These are phyloP conservation scores for Matsumyia berberina DNA, from an alignment of 2,888 invertebrate genomes.

Conservation along the genomic window DNA sequence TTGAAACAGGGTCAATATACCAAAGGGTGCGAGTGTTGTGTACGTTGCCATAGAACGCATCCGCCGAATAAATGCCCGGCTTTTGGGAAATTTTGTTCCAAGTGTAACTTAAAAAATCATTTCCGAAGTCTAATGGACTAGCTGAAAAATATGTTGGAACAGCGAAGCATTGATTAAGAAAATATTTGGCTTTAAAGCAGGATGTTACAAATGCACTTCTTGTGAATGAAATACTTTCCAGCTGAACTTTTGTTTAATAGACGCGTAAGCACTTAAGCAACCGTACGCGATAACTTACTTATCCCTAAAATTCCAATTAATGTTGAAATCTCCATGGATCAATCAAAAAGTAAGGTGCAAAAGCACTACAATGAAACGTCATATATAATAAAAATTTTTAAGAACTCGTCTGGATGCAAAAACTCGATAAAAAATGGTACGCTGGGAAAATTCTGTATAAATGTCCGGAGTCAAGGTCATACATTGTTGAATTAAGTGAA, in stretches of 20 bases:
- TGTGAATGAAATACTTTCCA: slow-evolving; percentile 14
- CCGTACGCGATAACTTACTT: slow-evolving; percentile 20
- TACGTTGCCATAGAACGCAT: slow-evolving; percentile 20
- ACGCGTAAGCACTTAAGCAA: not conserved
- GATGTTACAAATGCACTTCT: slow-evolving; percentile 1
- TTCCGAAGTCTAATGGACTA: not conserved
- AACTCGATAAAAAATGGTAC: slow-evolving; percentile 5
- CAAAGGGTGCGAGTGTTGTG: slow-evolving; percentile 37
- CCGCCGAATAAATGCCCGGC: slow-evolving; percentile 32
- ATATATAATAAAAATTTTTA: slow-evolving; percentile 11
- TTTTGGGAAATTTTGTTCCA: slow-evolving; percentile 37
- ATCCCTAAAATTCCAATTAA: slow-evolving; percentile 8
- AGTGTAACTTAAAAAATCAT: slow-evolving; percentile 30
- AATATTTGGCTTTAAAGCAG: slow-evolving; percentile 8
- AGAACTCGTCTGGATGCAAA: slow-evolving; percentile 14
- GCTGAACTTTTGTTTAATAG: slow-evolving; percentile 30
- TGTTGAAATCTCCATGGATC: too few species aligned
- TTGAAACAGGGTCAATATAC: slow-evolving; percentile 33
- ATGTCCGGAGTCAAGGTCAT: slow-evolving; percentile 21
- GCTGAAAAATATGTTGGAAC: slow-evolving; percentile 40
- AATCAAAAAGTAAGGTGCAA: too few species aligned
- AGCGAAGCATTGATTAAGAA: slow-evolving; percentile 62
- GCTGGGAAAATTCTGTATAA: not conserved
- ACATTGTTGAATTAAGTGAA: slow-evolving; percentile 6
- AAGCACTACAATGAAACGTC: not conserved